Base-by-base conservation (phyloP, 2,888 invertebrate genomes). In the Myopa tessellatipennis region DNA sequence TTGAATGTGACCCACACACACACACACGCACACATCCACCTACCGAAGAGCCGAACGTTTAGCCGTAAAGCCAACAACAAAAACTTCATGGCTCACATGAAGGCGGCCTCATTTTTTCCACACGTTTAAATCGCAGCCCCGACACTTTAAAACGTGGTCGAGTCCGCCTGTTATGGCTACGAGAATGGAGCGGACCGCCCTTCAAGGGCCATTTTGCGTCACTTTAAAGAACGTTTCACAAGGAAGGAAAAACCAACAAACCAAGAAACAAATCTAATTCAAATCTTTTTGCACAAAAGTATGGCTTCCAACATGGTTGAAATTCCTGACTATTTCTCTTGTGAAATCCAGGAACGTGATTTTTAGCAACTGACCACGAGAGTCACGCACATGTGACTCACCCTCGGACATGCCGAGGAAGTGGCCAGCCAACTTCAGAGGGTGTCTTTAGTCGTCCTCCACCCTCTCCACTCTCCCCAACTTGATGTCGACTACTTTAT, bases 101-200 rank as follows among this genome's bases (percentile, higher is more conserved):
- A 52, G 55, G 26, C 71, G 45, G 52, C 55, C 36, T 36, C 16
- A 36, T 84, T 85, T 85, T 83, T 82, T 82, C 81, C 81, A 76
- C 45, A 8, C 82, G 80, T 81, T 81, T 82, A 83, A 83, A 79
- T 81, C 79, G 77, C 81, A 80, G 82, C 83, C 82, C 84, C 85
- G 84, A 83, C 85, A 85, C 85, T 85, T 85, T 82, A 85, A 85
- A 84, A 83, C 80, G 82, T 79, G 73, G 45, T 26, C 18, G 34
- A 26, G 12, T 14, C 26, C 76, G 63, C 68, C 45, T 58, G 45
- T 67, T 1, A 38, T 36, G 16, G 38, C 69, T 38, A 4, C 50
- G 58, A 4, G 36, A 50, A 5, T 45, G 77, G 45, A 16, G n/a
- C n/a, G 26, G 1, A 26, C 26, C 26, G 26, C 26, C 26, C 45